Conservation (phyloP, 2,113 vertebrate species). For the Phylloscopus trochiloides region DNA sequence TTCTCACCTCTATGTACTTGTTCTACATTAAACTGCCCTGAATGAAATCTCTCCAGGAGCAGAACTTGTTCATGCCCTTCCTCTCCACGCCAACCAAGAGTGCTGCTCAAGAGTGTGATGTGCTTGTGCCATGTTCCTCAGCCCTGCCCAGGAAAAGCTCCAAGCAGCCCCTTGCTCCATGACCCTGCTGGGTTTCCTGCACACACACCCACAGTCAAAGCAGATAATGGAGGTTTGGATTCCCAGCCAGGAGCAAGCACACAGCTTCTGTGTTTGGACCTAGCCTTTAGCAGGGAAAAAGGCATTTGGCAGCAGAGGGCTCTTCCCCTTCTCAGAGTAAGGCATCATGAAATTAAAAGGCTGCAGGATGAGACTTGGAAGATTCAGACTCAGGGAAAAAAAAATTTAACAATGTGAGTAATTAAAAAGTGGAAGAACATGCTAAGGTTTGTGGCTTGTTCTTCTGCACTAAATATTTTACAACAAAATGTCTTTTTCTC, state of each 20-base stretch:
- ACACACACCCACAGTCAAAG: accelerated
- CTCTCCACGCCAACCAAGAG: background rate
- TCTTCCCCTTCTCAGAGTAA: background rate
- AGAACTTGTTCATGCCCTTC: background rate
- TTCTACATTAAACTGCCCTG: background rate
- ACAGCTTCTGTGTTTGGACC: background rate
- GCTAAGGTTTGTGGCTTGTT: background rate
- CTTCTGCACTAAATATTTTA: background rate
- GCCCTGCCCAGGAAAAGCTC: background rate
- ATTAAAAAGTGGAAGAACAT: background rate
- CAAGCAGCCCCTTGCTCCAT: accelerated
- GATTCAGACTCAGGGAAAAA: background rate
- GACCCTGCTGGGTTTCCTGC: background rate
- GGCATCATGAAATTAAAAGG: background rate
- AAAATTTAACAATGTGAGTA: background rate
- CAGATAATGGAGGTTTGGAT: background rate
- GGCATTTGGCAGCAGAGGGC: background rate
- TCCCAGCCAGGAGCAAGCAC: background rate
- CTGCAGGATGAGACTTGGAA: background rate
- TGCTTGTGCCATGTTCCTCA: background rate
- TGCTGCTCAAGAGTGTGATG: background rate
- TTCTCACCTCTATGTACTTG: background rate
- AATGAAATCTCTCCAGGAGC: background rate
- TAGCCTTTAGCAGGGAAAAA: background rate
- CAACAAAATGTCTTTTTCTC: background rate